Conservation (phyloP, 2,797 vertebrate genomes). For the Tadarida brasiliensis region DNA sequence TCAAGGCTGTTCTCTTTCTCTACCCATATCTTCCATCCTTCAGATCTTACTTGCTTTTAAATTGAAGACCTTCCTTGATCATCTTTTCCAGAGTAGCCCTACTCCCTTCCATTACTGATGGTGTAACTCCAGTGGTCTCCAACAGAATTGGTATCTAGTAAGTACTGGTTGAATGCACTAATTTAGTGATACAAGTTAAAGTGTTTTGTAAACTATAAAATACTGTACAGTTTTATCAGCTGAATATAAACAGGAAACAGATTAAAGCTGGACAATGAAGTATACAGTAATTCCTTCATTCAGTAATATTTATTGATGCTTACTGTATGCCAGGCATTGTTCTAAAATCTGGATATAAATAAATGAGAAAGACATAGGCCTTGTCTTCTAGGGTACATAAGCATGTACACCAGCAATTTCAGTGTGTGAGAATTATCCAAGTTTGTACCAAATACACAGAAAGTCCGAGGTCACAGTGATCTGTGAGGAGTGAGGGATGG, state of each 20-base stretch:
- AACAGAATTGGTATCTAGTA: slow-evolving; percentile 65
- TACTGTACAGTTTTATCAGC: slow-evolving; percentile 7
- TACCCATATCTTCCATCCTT: slow-evolving; percentile 38
- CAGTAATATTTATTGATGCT: not conserved
- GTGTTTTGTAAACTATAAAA: slow-evolving; percentile 37
- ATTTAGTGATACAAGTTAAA: slow-evolving; percentile 24
- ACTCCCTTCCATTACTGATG: slow-evolving; percentile 38
- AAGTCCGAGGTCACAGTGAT: not conserved
- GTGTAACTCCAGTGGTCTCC: slow-evolving; percentile 60
- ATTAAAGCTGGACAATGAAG: not conserved
- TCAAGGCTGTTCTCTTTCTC: slow-evolving; percentile 64
- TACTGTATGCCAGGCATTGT: not conserved
- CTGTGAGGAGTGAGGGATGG: not conserved
- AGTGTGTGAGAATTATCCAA: not conserved
- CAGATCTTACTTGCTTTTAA: slow-evolving; percentile 58
- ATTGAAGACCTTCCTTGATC: slow-evolving; percentile 69
- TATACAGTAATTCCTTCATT: not conserved
- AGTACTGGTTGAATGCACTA: slow-evolving; percentile 24
- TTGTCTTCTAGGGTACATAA: not conserved
- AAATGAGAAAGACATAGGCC: not conserved
- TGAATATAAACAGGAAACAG: not conserved
- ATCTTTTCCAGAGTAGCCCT: slow-evolving; percentile 63
- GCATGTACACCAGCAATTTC: not conserved
- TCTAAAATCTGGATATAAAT: not conserved
- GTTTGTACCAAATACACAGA: not conserved